phyloP scores from a whole-genome alignment of 2,113 vertebrate species.

The Ia io region DNA sequence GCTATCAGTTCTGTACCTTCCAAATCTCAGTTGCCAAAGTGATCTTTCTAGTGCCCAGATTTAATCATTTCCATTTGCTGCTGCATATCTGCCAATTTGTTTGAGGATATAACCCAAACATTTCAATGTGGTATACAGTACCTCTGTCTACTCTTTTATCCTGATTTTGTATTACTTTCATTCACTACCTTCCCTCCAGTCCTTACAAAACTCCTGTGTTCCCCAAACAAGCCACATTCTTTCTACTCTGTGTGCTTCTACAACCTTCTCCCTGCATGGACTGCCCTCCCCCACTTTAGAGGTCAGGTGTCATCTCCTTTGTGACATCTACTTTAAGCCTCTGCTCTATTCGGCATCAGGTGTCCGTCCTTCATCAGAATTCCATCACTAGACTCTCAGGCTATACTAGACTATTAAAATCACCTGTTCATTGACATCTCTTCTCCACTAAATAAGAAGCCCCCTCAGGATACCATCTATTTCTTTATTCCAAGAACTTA shows the following conservation, averaged over 20 bases:
- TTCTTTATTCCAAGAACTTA: constrained; percentile 1
- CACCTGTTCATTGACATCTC: background rate
- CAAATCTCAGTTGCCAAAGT: background rate
- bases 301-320: background rate
- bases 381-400: background rate
- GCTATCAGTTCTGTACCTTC: background rate
- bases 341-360: accelerated
- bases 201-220: background rate
- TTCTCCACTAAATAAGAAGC: background rate
- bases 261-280: background rate
- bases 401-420: background rate
- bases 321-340: background rate
- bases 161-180: background rate
- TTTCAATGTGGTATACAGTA: background rate
- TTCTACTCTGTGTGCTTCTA: background rate
- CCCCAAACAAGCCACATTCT: background rate
- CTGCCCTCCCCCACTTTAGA: background rate
- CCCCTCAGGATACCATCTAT: background rate
- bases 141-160: background rate
- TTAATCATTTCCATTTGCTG: background rate
- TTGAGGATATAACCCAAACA: background rate
- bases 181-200: background rate
- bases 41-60: background rate
- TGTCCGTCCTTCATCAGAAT: background rate
- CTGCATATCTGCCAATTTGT: background rate